Evolutionary conservation across 2,113 vertebrate species (phyloP).

Genomic region (Pheucticus melanocephalus): DNA sequence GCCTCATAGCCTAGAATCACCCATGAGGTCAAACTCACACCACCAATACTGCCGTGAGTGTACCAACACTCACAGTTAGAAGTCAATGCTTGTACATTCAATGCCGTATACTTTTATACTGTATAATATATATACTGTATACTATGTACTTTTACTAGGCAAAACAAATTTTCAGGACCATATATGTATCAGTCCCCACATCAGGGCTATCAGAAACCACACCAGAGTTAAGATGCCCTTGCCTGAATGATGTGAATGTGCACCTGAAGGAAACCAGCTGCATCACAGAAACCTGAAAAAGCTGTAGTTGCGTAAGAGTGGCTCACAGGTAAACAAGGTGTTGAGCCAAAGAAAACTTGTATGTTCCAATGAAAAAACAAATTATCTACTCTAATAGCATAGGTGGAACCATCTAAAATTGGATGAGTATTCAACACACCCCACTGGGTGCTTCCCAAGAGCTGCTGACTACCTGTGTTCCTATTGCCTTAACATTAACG

Average conservation of each 20-base stretch:
- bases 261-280: background rate
- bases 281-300: background rate
- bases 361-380: background rate
- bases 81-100: accelerated
- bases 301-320: background rate
- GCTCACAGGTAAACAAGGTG: background rate
- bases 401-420: background rate
- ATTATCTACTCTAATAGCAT: background rate
- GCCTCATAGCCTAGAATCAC: background rate
- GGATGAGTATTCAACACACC: background rate
- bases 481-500: accelerated
- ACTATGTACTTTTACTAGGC: no score
- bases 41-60: background rate
- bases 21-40: background rate
- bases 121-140: no score
- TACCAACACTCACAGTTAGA: background rate
- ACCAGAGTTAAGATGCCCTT: no score
- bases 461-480: accelerated
- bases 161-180: background rate
- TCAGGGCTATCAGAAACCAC: background rate
- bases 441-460: background rate
- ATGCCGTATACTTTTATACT: background rate
- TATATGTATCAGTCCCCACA: accelerated
- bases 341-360: background rate
- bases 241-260: background rate